Base-by-base conservation (phyloP, 2,888 invertebrate genomes). In the Parthenolecanium corni region DNA sequence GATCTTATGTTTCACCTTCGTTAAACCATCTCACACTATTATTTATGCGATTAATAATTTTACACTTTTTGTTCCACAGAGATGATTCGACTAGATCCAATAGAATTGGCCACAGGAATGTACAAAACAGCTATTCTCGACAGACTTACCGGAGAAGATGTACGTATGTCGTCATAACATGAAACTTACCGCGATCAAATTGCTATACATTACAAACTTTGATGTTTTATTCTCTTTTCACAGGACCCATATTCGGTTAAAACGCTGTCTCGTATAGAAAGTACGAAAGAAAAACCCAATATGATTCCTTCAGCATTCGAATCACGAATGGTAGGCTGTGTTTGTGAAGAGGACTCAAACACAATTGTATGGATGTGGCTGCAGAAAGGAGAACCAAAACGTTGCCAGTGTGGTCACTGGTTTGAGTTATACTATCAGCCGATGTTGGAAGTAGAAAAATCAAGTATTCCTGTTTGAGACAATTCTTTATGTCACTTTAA, bases 371-470 rank as follows among this genome's bases (percentile, higher is more conserved):
- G 93, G 91, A 91, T 96, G 85, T 92, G 93, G 88, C 77, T 97
- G 71, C 86, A 94, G 74, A 25, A 85, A 77, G 95, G 89, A 42
- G 82, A 84, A 69, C 85, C 91, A 66, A 89, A 87, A 72, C 84
- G 95, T 70, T 97, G 96, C 73, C 89, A 89, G 73, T 97, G 97
- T 74, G 97, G 97, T 64, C 85, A 94, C 74, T 95, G 92, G 92
- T 96, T 93, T 79, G 90, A 92, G 77, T 80, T 96, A 14, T 66
- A 66, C 52, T 68, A 69, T 66, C 68, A 70, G 23, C 31, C 31
- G 4, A 31, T 31, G 4, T 31, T 31, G 31, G 31, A 31, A 9
- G n/a, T n/a, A n/a, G 31, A 31, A 6, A 31, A 31, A 31, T 31
- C 31, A 31, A 31, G 31, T 31, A 6, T 31, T 4, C 4, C 31